Conservation (phyloP, 2,113 vertebrate species). For the Vanacampus margaritifer region DNA sequence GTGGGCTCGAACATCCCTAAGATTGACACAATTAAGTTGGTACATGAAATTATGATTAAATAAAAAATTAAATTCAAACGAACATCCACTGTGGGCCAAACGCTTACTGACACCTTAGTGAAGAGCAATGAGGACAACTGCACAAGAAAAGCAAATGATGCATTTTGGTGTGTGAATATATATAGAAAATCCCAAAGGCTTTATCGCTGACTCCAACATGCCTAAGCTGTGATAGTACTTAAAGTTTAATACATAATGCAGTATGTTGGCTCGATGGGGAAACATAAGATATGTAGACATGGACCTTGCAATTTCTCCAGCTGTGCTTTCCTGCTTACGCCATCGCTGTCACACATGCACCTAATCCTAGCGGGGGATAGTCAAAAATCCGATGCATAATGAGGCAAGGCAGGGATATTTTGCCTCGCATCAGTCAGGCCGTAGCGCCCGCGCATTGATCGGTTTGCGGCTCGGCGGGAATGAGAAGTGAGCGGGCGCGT, state of each 20-base stretch:
- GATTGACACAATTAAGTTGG: too few species aligned
- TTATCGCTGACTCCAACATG: slow-evolving; percentile 54
- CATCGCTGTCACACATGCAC: slow-evolving; percentile 39
- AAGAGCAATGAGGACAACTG: neutral
- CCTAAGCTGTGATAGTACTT: slow-evolving; percentile 56
- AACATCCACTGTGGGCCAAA: too few species aligned
- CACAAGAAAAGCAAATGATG: slow-evolving; percentile 14
- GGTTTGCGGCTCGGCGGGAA: neutral
- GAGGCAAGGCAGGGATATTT: slow-evolving; percentile 44
- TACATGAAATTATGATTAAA: too few species aligned
- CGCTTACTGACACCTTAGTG: neutral
- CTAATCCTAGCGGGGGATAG: slow-evolving; percentile 62
- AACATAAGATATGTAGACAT: slow-evolving; percentile 14
- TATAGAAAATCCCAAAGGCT: slow-evolving; percentile 37
- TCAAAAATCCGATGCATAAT: slow-evolving; percentile 57
- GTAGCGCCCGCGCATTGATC: neutral
- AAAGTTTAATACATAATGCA: slow-evolving; percentile 56
- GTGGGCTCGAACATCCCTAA: too few species aligned
- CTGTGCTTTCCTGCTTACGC: slow-evolving; percentile 30
- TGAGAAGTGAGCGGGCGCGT: slow-evolving; percentile 37
- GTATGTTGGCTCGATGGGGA: slow-evolving; percentile 10
- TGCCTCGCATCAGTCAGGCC: slow-evolving; percentile 6
- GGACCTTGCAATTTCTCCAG: slow-evolving; percentile 43
- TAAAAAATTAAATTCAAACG: too few species aligned
- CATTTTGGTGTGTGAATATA: slow-evolving; percentile 33